phyloP scores from a whole-genome alignment of 1,140 invertebrate genomes.

The Agrilus planipennis region DNA sequence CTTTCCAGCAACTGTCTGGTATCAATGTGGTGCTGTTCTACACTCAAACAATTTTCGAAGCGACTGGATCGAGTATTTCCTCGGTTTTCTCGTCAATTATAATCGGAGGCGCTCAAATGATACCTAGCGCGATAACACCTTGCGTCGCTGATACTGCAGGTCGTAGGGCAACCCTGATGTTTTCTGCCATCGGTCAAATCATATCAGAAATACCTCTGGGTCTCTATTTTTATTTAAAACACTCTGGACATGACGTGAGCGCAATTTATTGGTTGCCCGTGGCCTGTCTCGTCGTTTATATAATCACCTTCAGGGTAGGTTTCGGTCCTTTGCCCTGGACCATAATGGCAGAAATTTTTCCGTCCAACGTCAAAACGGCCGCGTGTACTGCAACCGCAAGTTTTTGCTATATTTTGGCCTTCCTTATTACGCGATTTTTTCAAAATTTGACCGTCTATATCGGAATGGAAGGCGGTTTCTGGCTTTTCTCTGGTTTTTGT shows the following conservation, averaged over 20 bases:
- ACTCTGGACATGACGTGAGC: conserved; percentile 7
- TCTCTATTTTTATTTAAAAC: conserved; percentile 19
- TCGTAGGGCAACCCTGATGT: conserved; percentile 54
- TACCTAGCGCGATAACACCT: conserved; percentile 55
- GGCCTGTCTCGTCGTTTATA: conserved; percentile 19
- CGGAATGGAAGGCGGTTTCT: conserved; percentile 59
- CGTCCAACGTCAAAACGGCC: conserved; percentile 56
- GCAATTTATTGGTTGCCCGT: conserved; percentile 22
- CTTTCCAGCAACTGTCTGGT: conserved; percentile 65
- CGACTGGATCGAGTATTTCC: conserved; percentile 44
- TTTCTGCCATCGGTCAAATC: conserved; percentile 51
- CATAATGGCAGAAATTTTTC: conserved; percentile 70
- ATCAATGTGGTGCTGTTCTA: conserved; percentile 78
- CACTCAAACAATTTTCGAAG: conserved; percentile 55
- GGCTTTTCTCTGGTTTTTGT: conserved; percentile 61
- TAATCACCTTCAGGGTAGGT: conserved; percentile 34
- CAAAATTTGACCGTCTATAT: conserved; percentile 42
- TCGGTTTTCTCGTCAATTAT: conserved; percentile 58
- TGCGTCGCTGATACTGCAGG: conserved; percentile 62
- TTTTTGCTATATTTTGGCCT: conserved; percentile 63
- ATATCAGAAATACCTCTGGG: conserved; percentile 24
- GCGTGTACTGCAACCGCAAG: conserved; percentile 61
- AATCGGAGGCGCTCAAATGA: conserved; percentile 57
- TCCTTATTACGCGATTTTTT: conserved; percentile 67
- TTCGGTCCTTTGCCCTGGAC: conserved; percentile 75